Evolutionary conservation across 1,140 invertebrate species (phyloP).

Genomic region (Ceratosolen solmsi): DNA sequence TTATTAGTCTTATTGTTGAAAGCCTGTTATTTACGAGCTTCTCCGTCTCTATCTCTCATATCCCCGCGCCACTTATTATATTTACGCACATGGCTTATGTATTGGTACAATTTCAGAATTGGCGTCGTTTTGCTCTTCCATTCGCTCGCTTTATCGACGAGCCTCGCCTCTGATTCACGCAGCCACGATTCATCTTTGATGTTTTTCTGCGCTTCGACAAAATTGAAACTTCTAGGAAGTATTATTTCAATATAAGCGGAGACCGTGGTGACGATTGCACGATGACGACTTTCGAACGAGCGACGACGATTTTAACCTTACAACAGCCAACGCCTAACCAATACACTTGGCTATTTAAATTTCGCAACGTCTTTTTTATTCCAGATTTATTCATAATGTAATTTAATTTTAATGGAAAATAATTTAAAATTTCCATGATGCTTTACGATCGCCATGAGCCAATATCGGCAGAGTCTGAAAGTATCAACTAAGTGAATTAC

Average conservation of each 20-base stretch:
- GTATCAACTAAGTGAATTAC: background rate
- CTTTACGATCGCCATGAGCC: background rate
- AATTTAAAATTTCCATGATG: background rate
- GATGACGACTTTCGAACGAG: background rate
- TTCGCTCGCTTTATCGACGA: background rate
- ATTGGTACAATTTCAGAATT: background rate
- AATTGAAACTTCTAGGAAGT: slow-evolving; percentile 11
- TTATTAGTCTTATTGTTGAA: slow-evolving; percentile 53
- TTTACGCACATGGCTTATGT: background rate
- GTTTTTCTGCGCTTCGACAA: background rate
- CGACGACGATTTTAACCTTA: background rate
- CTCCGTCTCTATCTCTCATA: background rate
- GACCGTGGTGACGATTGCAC: background rate
- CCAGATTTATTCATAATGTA: background rate
- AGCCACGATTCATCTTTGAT: background rate
- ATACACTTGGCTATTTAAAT: background rate
- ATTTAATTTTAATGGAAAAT: background rate
- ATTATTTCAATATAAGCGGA: background rate
- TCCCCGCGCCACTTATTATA: slow-evolving; percentile 5
- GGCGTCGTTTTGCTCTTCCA: background rate
- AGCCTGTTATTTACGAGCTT: slow-evolving; percentile 48
- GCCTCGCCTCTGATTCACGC: background rate
- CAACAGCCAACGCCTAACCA: too few relatives aligned
- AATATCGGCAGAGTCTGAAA: background rate
- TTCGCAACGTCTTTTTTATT: background rate